Conservation (phyloP, 2,888 invertebrate genomes). For the Seira sanloemensis region DNA sequence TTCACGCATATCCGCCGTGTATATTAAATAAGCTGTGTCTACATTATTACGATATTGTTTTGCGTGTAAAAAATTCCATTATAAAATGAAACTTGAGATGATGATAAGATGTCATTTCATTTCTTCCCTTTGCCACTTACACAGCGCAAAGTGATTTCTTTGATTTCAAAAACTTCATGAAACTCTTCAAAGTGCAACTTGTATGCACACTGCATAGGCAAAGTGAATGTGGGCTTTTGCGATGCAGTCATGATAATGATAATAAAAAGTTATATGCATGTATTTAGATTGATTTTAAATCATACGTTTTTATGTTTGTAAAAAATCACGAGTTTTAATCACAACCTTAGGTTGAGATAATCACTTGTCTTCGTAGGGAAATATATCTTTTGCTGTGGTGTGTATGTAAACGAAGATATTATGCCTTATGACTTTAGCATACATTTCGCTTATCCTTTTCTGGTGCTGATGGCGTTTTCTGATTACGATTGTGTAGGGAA, state of each 20-base stretch:
- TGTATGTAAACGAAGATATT: neutral
- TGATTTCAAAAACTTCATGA: neutral
- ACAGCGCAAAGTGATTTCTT: too few species aligned
- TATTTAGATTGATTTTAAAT: conserved; percentile 2
- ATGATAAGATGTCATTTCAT: neutral
- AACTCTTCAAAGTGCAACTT: neutral
- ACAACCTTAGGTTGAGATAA: neutral
- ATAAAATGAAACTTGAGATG: conserved; percentile 3
- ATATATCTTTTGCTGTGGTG: neutral
- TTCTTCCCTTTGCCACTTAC: neutral
- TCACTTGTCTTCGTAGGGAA: neutral
- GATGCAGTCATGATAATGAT: neutral
- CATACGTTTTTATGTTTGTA: conserved; percentile 13
- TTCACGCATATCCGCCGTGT: conserved; percentile 4
- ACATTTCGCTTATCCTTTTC: neutral
- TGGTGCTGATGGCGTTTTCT: conserved; percentile 6
- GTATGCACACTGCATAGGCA: neutral
- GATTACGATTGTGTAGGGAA: neutral
- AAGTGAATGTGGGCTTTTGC: neutral
- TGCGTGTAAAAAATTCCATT: neutral
- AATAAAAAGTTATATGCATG: neutral
- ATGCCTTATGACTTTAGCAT: neutral
- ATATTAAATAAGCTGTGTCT: neutral
- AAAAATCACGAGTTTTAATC: conserved; percentile 8
- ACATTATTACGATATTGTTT: neutral